Base-by-base conservation (phyloP, 2,888 invertebrate genomes). In the Mimachlamys varia region DNA sequence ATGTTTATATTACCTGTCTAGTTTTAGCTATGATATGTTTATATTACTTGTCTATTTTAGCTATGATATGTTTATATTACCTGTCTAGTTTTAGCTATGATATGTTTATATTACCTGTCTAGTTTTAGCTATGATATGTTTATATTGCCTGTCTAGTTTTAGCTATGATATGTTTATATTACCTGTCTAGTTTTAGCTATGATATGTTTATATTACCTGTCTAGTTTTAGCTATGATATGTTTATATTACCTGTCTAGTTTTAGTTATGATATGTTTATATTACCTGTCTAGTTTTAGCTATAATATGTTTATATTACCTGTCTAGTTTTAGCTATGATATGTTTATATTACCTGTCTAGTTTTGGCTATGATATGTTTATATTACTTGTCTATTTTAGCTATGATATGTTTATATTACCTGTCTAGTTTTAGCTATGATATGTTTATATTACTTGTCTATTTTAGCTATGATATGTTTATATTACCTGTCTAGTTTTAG, bases 161-260 rank as follows among this genome's bases (percentile, higher is more conserved):
- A n/a, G n/a, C n/a, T n/a, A n/a, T n/a, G n/a, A n/a, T 19, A 53
- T 53, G 53, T 53, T 12, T 53, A 53, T 53, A 53, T 90, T 91
- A 95, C 95, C 93, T 94, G 92, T 91, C 92, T 94, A 50, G 94
- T 94, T 27, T n/a, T n/a, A n/a, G n/a, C n/a, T n/a, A n/a, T n/a
- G n/a, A n/a, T 19, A 53, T 53, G 53, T 53, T 12, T 53, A 53
- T 53, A 53, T 90, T 91, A 95, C 95, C 93, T 94, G 92, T 91
- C 92, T 94, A 50, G 94, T 94, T 27, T n/a, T n/a, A n/a, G n/a
- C n/a, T n/a, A n/a, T n/a, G n/a, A n/a, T 19, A 53, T 53, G 53
- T 53, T 12, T 53, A 53, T 53, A 53, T 90, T 91, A 95, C 95
- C 93, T 94, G 92, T 91, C 92, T 94, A 50, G 94, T 94, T 27